Percentiles rank a stretch among this genome's conserved stretches.
Conservation (phyloP, 2,888 invertebrate genomes). For the Rhaphigaster nebulosa region DNA sequence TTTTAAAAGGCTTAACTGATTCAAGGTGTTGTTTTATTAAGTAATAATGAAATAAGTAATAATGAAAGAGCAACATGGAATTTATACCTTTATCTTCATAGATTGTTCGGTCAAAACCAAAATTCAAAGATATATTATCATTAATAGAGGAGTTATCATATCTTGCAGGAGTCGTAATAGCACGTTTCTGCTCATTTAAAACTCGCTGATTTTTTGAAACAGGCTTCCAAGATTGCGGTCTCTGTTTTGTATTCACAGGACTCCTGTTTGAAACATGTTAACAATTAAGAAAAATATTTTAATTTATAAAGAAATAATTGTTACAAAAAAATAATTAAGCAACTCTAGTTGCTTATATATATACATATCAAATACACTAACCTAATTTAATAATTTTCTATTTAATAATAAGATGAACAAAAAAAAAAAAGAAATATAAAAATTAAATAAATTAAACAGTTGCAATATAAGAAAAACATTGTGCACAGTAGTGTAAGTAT, state of each 20-base stretch:
- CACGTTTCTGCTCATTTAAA: slow-evolving; percentile 62
- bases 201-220: slow-evolving; percentile 57
- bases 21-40: background rate
- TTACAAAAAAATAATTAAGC: too few relatives aligned
- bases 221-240: slow-evolving; percentile 65
- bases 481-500: too few relatives aligned
- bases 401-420: too few relatives aligned
- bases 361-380: too few relatives aligned
- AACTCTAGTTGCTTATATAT: too few relatives aligned
- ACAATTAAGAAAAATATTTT: background rate
- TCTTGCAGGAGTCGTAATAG: slow-evolving; percentile 65
- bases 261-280: slow-evolving; percentile 47
- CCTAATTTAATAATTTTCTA: too few relatives aligned
- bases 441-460: too few relatives aligned
- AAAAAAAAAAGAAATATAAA: too few relatives aligned
- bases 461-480: too few relatives aligned
- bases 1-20: background rate
- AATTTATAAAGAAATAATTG: background rate
- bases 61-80: background rate
- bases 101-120: background rate
- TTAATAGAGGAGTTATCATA: slow-evolving; percentile 59
- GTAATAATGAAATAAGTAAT: background rate
- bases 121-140: background rate
- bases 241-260: slow-evolving; percentile 59
- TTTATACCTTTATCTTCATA: slow-evolving; percentile 35